Conservation (phyloP, 2,888 invertebrate genomes). For the Diarsia dahlii region DNA sequence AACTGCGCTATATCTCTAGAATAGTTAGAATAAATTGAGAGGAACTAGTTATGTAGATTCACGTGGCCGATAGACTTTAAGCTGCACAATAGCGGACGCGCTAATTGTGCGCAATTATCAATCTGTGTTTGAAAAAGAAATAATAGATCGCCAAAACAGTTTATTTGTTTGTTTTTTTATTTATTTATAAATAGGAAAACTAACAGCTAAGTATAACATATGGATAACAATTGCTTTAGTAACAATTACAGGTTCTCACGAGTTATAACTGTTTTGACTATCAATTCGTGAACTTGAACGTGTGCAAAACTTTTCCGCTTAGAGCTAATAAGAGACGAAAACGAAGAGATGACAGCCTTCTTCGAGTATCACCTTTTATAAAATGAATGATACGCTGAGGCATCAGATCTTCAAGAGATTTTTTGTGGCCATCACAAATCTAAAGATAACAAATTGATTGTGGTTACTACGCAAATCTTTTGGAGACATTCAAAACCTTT, state of each 20-base stretch:
- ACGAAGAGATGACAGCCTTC: background rate
- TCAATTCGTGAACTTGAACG: background rate
- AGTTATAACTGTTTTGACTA: background rate
- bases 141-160: background rate
- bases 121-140: slow-evolving; percentile 15
- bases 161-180: background rate
- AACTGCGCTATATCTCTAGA: slow-evolving; percentile 31
- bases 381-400: background rate
- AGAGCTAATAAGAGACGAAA: background rate
- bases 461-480: background rate
- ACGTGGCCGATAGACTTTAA: slow-evolving; percentile 42
- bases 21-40: slow-evolving; percentile 35
- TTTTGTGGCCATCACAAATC: background rate
- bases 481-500: background rate
- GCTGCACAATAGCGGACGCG: slow-evolving; percentile 40
- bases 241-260: background rate
- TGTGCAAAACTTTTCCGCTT: background rate
- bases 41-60: slow-evolving; percentile 55
- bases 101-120: slow-evolving; percentile 48
- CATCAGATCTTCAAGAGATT: background rate
- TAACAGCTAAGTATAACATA: background rate
- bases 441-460: background rate
- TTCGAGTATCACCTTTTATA: background rate
- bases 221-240: background rate
- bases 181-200: background rate